Conservation (phyloP, 2,113 vertebrate genomes). For the Sorex araneus region DNA sequence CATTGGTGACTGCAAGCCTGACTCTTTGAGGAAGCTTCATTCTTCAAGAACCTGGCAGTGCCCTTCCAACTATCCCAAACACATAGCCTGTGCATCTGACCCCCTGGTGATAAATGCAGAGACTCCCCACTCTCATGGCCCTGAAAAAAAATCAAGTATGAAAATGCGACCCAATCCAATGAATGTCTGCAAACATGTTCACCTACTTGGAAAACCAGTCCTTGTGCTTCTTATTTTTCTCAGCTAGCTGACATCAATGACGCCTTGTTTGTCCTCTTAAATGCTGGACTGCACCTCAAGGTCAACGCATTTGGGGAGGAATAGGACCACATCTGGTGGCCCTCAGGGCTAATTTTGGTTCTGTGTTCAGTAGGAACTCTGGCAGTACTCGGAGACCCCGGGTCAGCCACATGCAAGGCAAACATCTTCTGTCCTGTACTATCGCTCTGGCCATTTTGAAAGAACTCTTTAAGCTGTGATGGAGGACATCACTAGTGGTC, state of each 20-base stretch:
- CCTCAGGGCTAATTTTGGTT: too few relatives aligned
- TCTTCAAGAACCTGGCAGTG: not conserved
- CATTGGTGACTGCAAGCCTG: not conserved
- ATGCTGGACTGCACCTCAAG: slow-evolving; percentile 42
- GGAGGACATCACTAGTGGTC: not conserved
- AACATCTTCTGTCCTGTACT: too few relatives aligned
- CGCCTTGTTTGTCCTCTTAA: slow-evolving; percentile 19
- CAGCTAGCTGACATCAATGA: not conserved
- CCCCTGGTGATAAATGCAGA: not conserved
- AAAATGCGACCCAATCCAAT: not conserved
- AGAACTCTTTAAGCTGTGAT: slow-evolving; percentile 45
- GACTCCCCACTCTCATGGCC: not conserved
- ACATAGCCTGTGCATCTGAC: not conserved
- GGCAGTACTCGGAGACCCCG: too few relatives aligned
- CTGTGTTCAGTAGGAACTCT: too few relatives aligned
- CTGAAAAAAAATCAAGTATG: not conserved
- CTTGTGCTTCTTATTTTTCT: not conserved
- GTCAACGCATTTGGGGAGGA: not conserved
- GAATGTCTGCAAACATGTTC: not conserved
- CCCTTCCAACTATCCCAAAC: not conserved
- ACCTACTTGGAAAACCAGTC: not conserved
- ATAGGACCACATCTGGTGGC: too few relatives aligned
- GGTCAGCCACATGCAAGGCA: too few relatives aligned
- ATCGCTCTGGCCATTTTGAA: not conserved
- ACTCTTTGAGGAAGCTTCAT: not conserved